Conservation (phyloP, 1,140 invertebrate species). For the Rhyacophila brunnea region DNA sequence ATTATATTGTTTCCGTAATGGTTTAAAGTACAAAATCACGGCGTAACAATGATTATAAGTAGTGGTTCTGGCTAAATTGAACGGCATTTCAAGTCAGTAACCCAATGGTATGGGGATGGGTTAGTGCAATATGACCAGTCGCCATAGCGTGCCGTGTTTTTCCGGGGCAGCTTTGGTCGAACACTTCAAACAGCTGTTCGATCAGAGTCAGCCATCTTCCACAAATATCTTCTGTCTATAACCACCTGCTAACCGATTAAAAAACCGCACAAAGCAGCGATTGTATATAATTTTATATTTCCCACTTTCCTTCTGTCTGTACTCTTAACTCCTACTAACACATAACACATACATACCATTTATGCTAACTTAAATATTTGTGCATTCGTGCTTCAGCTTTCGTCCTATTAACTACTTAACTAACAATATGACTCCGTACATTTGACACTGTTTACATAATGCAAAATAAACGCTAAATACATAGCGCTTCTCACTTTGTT, state of each 20-base stretch:
- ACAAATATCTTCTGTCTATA: no score
- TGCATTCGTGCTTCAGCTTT: conserved; percentile 32
- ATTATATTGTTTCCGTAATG: no score
- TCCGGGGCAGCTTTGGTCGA: no score
- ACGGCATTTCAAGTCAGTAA: background rate
- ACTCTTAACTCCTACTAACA: conserved; percentile 3
- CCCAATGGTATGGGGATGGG: conserved; percentile 57
- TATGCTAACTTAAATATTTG: conserved; percentile 5
- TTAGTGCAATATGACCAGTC: conserved; percentile 66
- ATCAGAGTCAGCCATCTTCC: no score
- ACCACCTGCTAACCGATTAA: background rate
- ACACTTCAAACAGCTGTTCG: no score
- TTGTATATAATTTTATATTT: background rate
- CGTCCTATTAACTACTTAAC: conserved; percentile 29
- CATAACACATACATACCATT: conserved; percentile 12
- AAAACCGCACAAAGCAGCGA: background rate
- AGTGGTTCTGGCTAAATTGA: conserved; percentile 12
- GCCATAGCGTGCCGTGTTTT: conserved; percentile 45
- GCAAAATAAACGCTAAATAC: no score
- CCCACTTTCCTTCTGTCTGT: background rate
- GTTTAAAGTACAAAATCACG: background rate
- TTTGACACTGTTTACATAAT: no score
- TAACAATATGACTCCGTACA: no score
- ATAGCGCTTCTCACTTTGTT: no score
- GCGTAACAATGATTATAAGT: background rate